Percentiles rank a stretch among this genome's conserved stretches.
Conservation (phyloP, 2,113 vertebrate genomes). For the Pseudonaja textilis region DNA sequence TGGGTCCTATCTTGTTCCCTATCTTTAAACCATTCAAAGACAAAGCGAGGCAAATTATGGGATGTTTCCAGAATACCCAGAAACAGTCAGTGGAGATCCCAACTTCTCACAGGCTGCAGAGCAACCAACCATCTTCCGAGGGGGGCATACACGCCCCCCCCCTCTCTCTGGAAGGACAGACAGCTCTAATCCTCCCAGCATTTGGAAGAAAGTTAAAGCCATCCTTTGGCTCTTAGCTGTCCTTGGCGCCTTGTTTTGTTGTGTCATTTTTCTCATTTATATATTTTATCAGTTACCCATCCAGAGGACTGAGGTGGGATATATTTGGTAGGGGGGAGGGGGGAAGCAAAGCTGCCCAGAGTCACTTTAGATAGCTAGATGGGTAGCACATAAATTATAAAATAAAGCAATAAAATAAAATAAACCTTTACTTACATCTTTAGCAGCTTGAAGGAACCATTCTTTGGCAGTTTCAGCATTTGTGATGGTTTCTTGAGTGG, state of each 20-base stretch:
- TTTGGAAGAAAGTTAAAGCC: neutral
- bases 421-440: slow-evolving; percentile 78
- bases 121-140: neutral
- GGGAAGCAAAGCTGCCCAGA: neutral
- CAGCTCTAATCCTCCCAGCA: neutral
- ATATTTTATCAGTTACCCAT: neutral
- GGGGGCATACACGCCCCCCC: no score
- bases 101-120: neutral
- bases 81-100: neutral
- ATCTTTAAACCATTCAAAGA: neutral
- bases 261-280: neutral
- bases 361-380: neutral
- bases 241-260: neutral
- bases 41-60: neutral
- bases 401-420: neutral
- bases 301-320: neutral
- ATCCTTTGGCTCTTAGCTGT: neutral
- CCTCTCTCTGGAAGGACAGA: neutral
- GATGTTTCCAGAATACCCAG: neutral
- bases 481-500: slow-evolving; percentile 98
- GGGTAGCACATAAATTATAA: neutral
- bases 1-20: neutral
- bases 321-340: neutral
- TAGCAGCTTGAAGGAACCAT: slow-evolving; percentile 86
- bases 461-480: slow-evolving; percentile 95